These are phyloP conservation scores for Labia minor DNA, from an alignment of 2,888 invertebrate genomes.

Conservation along the genomic window DNA sequence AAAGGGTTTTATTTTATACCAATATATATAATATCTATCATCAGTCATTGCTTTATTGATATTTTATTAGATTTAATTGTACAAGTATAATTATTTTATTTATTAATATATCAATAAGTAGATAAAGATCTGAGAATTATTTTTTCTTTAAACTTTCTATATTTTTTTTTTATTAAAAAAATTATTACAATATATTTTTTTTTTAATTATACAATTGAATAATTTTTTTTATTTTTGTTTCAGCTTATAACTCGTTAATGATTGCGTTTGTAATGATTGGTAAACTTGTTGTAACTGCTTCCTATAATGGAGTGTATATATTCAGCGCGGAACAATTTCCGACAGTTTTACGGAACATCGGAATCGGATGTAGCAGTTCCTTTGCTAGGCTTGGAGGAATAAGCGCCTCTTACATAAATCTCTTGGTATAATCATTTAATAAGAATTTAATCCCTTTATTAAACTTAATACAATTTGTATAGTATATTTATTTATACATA, in stretches of 20 bases:
- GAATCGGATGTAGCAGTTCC: constrained; percentile 32
- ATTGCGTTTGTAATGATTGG: constrained; percentile 32
- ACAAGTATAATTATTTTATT: no score
- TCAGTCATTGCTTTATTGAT: no score
- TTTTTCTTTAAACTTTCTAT: background rate
- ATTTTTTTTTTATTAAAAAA: background rate
- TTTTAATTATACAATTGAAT: no score
- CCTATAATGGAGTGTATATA: constrained; percentile 32
- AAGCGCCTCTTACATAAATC: constrained; percentile 29
- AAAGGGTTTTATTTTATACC: no score
- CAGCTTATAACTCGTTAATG: constrained; percentile 26
- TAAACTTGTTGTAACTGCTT: constrained; percentile 32
- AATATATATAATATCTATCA: no score
- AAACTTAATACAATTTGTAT: no score
- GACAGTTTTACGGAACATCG: constrained; percentile 31
- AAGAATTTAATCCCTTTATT: no score
- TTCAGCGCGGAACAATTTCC: constrained; percentile 32
- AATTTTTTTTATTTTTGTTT: background rate
- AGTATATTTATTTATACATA: no score
- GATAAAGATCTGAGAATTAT: no score
- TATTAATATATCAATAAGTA: no score
- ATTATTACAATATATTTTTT: no score
- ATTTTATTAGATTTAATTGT: no score
- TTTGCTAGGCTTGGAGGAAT: constrained; percentile 32
- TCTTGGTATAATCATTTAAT: constrained; percentile 26